Conservation (phyloP, 2,113 vertebrate genomes). For the Rhinogobius similis region DNA sequence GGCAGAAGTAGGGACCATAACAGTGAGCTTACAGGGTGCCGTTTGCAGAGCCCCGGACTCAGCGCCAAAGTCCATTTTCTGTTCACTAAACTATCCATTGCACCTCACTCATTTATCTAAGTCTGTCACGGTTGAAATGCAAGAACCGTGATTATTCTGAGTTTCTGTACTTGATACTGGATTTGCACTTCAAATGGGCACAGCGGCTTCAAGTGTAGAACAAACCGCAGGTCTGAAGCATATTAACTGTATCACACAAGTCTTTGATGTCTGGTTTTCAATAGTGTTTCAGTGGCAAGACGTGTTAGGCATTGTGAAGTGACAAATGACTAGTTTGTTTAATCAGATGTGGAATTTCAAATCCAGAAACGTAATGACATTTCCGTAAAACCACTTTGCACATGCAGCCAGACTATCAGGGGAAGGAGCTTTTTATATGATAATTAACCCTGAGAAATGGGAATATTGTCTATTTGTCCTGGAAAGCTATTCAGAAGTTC, state of each 20-base stretch:
- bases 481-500: slow-evolving; percentile 57
- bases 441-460: slow-evolving; percentile 70
- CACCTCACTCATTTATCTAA: not conserved
- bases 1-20: too few species aligned
- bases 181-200: slow-evolving; percentile 66
- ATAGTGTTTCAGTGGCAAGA: slow-evolving; percentile 35
- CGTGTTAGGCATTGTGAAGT: slow-evolving; percentile 36
- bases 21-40: too few species aligned
- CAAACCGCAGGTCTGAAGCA: slow-evolving; percentile 47
- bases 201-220: slow-evolving; percentile 48
- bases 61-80: not conserved
- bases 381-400: slow-evolving; percentile 63
- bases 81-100: not conserved
- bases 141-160: slow-evolving; percentile 32
- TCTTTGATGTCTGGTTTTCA: slow-evolving; percentile 56
- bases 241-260: slow-evolving; percentile 58
- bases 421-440: slow-evolving; percentile 67
- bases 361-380: slow-evolving; percentile 61
- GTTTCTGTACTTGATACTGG: slow-evolving; percentile 25
- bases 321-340: slow-evolving; percentile 59
- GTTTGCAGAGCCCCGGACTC: not conserved
- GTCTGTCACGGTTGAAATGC: not conserved
- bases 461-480: slow-evolving; percentile 65
- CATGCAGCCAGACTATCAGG: slow-evolving; percentile 56
- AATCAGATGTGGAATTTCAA: slow-evolving; percentile 61